Conservation (phyloP, 2,113 vertebrate species). For the Ondatra zibethicus region DNA sequence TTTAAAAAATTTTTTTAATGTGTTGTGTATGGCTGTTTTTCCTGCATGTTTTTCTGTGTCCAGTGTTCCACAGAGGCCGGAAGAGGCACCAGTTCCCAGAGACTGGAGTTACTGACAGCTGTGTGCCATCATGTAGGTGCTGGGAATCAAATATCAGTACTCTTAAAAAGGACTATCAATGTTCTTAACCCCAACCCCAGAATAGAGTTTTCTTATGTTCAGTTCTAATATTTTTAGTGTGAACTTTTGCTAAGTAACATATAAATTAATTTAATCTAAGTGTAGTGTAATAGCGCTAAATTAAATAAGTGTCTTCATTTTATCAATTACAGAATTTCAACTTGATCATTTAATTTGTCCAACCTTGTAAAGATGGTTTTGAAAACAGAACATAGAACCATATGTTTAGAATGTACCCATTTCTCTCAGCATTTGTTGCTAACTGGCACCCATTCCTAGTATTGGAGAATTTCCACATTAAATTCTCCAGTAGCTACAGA, state of each 20-base stretch:
- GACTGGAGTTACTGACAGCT: neutral
- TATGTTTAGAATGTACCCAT: neutral
- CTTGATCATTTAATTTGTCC: neutral
- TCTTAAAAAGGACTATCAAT: neutral
- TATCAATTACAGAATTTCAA: neutral
- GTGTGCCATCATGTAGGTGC: neutral
- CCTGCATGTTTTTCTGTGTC: neutral
- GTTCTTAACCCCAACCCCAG: neutral
- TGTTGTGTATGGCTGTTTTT: neutral
- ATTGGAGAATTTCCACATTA: neutral
- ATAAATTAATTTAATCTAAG: neutral
- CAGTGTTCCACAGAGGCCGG: rapidly evolving
- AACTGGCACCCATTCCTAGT: neutral
- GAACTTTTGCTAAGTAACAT: neutral
- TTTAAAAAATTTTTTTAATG: neutral
- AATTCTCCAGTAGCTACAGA: neutral
- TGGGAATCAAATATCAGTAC: neutral
- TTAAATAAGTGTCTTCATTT: neutral
- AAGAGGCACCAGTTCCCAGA: neutral
- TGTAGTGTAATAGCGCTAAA: neutral
- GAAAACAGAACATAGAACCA: neutral
- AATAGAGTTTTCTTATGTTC: neutral
- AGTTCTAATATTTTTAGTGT: neutral
- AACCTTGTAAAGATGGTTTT: neutral
- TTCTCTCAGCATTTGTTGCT: neutral